Percentiles rank a stretch among this genome's conserved stretches.
Conservation (phyloP, 2,888 invertebrate genomes). For the Nomada lathburiana region DNA sequence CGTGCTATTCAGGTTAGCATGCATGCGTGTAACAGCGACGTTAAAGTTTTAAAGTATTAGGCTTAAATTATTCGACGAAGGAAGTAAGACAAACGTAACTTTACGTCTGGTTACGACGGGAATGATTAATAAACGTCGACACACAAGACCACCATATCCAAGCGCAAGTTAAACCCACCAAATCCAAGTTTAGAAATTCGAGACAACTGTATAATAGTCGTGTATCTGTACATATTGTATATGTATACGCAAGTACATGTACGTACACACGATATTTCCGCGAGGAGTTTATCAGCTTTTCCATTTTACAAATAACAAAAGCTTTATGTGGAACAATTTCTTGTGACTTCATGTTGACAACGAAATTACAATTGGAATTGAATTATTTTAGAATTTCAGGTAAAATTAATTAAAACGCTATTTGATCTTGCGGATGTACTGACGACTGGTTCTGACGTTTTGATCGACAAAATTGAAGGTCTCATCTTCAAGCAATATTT, state of each 20-base stretch:
- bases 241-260: background rate
- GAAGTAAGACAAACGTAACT: background rate
- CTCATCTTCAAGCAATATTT: background rate
- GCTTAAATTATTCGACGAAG: conserved; percentile 1
- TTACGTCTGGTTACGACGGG: background rate
- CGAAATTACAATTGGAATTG: too few relatives aligned
- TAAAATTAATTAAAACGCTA: background rate
- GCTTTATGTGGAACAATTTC: background rate
- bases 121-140: conserved; percentile 24
- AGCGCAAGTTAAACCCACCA: conserved; percentile 10
- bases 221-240: background rate
- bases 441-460: too few relatives aligned
- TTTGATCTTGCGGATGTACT: too few relatives aligned
- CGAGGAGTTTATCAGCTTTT: too few relatives aligned
- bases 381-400: too few relatives aligned
- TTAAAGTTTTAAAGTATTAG: conserved; percentile 11
- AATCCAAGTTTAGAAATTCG: conserved; percentile 9
- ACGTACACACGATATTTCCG: too few relatives aligned
- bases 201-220: background rate
- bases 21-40: conserved; percentile 11
- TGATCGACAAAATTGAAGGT: too few relatives aligned
- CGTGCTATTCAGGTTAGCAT: background rate
- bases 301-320: too few relatives aligned
- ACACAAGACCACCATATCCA: background rate
- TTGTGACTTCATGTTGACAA: too few relatives aligned